phyloP scores from a whole-genome alignment of 2,113 vertebrate genomes.

The Myiozetetes cayanensis region DNA sequence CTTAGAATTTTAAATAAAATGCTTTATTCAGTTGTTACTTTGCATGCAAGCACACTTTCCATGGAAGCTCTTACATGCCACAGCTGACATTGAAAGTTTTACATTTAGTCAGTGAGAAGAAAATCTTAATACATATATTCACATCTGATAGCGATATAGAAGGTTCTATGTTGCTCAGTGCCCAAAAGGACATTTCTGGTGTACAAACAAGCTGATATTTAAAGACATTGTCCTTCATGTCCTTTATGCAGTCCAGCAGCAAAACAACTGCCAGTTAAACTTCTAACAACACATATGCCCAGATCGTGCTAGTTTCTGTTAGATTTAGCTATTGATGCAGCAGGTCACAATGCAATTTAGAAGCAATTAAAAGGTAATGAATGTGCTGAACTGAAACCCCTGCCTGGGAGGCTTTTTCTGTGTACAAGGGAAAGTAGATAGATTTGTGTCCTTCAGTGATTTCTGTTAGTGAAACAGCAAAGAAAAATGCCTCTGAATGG shows the following conservation, averaged over 20 bases:
- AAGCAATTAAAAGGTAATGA: constrained; percentile 94
- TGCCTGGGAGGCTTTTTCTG: constrained; percentile 80
- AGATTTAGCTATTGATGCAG: constrained; percentile 80
- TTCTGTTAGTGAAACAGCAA: constrained; percentile 44
- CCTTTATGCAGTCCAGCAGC: constrained; percentile 40
- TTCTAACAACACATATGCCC: constrained; percentile 33
- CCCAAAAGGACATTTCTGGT: constrained; percentile 10
- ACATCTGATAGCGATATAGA: not conserved
- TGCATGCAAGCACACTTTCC: not conserved
- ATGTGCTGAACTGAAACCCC: constrained; percentile 83
- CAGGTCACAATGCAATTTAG: constrained; percentile 89
- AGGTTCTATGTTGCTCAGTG: not conserved
- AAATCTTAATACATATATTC: not conserved
- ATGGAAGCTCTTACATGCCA: not conserved
- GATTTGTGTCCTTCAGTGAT: constrained; percentile 71
- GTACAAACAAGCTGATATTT: constrained; percentile 42
- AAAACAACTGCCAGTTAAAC: constrained; percentile 23
- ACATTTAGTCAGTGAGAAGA: not conserved
- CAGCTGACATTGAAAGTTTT: not conserved
- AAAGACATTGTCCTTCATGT: constrained; percentile 45
- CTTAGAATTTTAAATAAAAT: constrained; percentile 22
- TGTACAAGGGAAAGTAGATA: constrained; percentile 67
- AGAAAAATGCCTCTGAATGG: constrained; percentile 11
- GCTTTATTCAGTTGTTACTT: constrained; percentile 24
- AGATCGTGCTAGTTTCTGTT: constrained; percentile 61